These are phyloP conservation scores for Cyanocitta stelleri DNA, from an alignment of 2,113 vertebrate species.

Conservation along the genomic window DNA sequence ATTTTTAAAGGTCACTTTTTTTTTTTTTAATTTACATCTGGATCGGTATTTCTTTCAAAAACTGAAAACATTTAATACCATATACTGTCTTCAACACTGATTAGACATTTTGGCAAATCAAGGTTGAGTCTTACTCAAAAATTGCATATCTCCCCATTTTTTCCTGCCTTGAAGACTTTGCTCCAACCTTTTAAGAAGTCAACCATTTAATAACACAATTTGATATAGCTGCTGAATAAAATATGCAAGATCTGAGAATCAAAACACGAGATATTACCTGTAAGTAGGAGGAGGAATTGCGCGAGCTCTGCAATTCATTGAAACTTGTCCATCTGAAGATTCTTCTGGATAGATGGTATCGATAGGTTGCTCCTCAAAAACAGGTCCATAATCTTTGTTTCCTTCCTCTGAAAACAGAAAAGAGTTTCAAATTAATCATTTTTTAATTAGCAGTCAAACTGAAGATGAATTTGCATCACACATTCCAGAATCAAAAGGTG, in stretches of 20 bases:
- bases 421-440: not conserved
- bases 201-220: not conserved
- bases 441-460: not conserved
- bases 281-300: conserved; percentile 88
- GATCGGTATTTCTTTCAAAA: not conserved
- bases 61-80: not conserved
- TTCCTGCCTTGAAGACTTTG: not conserved
- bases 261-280: conserved; percentile 74
- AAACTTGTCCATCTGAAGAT: conserved; percentile 90
- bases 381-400: conserved; percentile 85
- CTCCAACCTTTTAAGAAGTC: not conserved
- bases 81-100: not conserved
- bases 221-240: not conserved
- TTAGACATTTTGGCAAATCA: not conserved
- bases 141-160: not conserved
- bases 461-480: not conserved
- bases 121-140: not conserved
- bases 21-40: not conserved
- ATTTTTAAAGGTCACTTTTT: not conserved
- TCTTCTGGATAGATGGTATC: conserved; percentile 97
- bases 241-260: not conserved
- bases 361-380: conserved; percentile 94
- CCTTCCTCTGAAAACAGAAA: conserved; percentile 76
- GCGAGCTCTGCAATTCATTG: conserved; percentile 87
- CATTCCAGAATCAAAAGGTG: not conserved